phyloP scores from a whole-genome alignment of 2,888 invertebrate genomes.

The Marasmarcha lunaedactyla region DNA sequence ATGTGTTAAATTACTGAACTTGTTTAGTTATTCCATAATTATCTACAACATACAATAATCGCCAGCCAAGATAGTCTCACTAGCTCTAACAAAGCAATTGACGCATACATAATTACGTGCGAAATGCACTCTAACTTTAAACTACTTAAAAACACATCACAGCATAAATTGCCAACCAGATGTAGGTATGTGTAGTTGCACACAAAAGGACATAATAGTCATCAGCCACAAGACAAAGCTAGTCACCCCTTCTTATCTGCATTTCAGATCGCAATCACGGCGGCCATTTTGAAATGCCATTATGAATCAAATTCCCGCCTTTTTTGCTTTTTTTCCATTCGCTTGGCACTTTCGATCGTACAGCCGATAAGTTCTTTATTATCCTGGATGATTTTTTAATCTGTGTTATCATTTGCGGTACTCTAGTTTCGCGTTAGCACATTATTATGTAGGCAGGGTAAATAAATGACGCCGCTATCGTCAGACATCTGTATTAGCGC shows the following conservation, averaged over 20 bases:
- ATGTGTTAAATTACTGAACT: too few relatives aligned
- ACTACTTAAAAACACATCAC: conserved; percentile 1
- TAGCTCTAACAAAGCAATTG: too few relatives aligned
- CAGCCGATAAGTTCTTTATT: conserved; percentile 64
- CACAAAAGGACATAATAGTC: conserved; percentile 6
- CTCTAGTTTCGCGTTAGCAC: conserved; percentile 45
- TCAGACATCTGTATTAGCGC: not conserved
- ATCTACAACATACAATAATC: too few relatives aligned
- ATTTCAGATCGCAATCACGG: conserved; percentile 60
- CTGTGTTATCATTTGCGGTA: conserved; percentile 36
- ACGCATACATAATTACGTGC: too few relatives aligned
- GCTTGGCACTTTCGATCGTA: conserved; percentile 61
- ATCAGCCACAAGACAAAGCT: conserved; percentile 40
- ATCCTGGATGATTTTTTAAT: conserved; percentile 67
- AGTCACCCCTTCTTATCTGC: conserved; percentile 54
- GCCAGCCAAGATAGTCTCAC: too few relatives aligned
- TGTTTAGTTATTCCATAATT: too few relatives aligned
- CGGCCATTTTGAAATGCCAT: conserved; percentile 59
- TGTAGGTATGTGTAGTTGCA: conserved; percentile 24
- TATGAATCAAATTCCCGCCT: conserved; percentile 64
- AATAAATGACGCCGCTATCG: conserved; percentile 8
- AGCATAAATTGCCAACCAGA: conserved; percentile 19
- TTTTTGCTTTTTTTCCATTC: conserved; percentile 50
- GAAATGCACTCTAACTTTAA: too few relatives aligned
- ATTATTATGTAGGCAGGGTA: conserved; percentile 26